A percentile compares a stretch with the other conserved stretches of the same genome.
phyloP scores from a whole-genome alignment of 2,888 invertebrate genomes.

The Eupithecia inturbata region DNA sequence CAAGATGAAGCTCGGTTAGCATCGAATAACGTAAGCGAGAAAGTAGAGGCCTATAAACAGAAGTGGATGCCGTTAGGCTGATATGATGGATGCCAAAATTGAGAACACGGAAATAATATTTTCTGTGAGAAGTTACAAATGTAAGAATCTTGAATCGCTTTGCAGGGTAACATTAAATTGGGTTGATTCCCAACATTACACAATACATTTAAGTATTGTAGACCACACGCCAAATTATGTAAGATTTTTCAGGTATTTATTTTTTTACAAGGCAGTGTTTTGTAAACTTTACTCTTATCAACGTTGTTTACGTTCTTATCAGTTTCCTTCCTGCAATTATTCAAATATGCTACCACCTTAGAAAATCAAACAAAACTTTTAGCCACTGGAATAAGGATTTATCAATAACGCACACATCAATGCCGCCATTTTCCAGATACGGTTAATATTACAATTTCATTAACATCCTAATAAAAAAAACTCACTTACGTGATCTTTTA shows the following conservation, averaged over 20 bases:
- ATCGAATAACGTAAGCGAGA: too few species aligned
- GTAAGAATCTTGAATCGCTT: too few species aligned
- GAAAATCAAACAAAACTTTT: constrained; percentile 31
- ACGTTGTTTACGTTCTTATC: constrained; percentile 58
- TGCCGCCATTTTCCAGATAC: constrained; percentile 33
- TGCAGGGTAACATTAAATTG: neutral
- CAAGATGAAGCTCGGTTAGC: too few species aligned
- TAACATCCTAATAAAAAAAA: neutral
- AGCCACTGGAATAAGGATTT: neutral
- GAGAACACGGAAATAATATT: too few species aligned
- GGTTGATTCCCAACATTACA: neutral
- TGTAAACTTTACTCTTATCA: constrained; percentile 27
- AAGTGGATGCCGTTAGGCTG: too few species aligned
- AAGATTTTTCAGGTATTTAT: constrained; percentile 8
- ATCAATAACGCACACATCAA: neutral
- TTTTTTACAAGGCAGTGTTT: neutral
- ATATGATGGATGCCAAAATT: too few species aligned
- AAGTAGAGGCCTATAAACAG: too few species aligned
- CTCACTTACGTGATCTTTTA: constrained; percentile 56
- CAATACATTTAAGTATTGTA: neutral
- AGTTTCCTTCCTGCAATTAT: constrained; percentile 39
- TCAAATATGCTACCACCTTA: constrained; percentile 51
- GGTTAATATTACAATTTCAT: neutral
- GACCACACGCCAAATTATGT: constrained; percentile 14
- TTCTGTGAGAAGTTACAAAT: too few species aligned